Conservation (phyloP, 2,113 vertebrate genomes). For the Lophochroa leadbeateri region DNA sequence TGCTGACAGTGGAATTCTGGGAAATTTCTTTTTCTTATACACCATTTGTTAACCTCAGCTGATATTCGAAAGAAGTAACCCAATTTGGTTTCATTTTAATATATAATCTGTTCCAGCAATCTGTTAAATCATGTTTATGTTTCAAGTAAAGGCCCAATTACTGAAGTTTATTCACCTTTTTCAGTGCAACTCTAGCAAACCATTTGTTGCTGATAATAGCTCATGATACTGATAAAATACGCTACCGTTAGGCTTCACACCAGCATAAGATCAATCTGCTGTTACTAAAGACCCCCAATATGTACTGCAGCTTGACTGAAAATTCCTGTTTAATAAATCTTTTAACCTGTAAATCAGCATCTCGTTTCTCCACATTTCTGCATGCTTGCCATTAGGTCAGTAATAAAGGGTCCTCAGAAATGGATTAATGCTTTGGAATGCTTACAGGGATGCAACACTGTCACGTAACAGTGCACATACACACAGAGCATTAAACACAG, state of each 20-base stretch:
- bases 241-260: background rate
- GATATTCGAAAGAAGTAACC: conserved; percentile 27
- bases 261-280: background rate
- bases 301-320: background rate
- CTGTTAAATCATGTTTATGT: conserved; percentile 65
- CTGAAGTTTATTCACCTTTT: conserved; percentile 57
- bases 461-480: background rate
- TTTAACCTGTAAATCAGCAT: background rate
- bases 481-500: background rate
- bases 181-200: background rate
- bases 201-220: conserved; percentile 29
- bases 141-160: conserved; percentile 54
- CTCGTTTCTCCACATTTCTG: background rate
- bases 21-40: background rate
- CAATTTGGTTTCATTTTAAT: conserved; percentile 40
- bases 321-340: background rate
- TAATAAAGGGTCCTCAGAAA: background rate
- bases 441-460: background rate
- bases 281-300: conserved; percentile 5
- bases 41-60: background rate
- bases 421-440: background rate
- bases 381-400: background rate
- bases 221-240: conserved; percentile 27
- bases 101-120: conserved; percentile 56
- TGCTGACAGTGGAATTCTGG: background rate